Evolutionary conservation across 1,140 invertebrate genomes (phyloP), one percentile per base, ranked within the genome.

Genomic region (Antheraea pernyi): DNA sequence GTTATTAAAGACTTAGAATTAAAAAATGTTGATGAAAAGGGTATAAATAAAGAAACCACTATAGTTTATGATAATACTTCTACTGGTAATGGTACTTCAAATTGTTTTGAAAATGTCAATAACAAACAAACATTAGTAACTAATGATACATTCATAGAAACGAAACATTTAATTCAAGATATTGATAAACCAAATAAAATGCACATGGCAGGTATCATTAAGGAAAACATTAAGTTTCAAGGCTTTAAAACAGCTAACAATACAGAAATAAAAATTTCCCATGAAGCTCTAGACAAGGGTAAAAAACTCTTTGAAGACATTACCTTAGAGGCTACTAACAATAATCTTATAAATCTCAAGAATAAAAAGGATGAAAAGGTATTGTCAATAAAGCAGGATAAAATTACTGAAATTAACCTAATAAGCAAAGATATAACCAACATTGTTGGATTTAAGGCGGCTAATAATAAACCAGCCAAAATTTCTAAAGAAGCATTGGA

Each of bases 251-350:
- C 84, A 65, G 76, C 78, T 30, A 85, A 71, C 69, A 81, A 85
- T 69, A 83, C 79, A 65, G 39, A 75, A 22, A 71, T 82, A 63
- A 71, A 42, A 53, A 71, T 88, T 67, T 88, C 89, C n/a, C 72
- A 79, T 66, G 72, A 82, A 62, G 72, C 85, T 69, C 67, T 93
- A 59, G 71, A 74, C 9, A 85, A 82, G 68, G 76, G 76, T 39
- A 84, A 78, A 70, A 64, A 75, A 22, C 59, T 87, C n/a, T 85
- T 87, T 72, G 46, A 81, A 37, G 73, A 77, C 73, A 86, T 78
- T 9, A 7, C 10, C 0, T 11, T 46, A 19, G 42, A 22, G 7
- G 8, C 13, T 7, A 16, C 10, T 48, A 19, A 65, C 48, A 3
- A 65, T 62, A 59, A 68, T 68, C 2, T 1, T 53, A 53, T 19